A percentile compares a stretch with the other conserved stretches of the same genome.
Evolutionary conservation across 2,888 invertebrate genomes (phyloP).

Genomic region (Antheraea assamensis): DNA sequence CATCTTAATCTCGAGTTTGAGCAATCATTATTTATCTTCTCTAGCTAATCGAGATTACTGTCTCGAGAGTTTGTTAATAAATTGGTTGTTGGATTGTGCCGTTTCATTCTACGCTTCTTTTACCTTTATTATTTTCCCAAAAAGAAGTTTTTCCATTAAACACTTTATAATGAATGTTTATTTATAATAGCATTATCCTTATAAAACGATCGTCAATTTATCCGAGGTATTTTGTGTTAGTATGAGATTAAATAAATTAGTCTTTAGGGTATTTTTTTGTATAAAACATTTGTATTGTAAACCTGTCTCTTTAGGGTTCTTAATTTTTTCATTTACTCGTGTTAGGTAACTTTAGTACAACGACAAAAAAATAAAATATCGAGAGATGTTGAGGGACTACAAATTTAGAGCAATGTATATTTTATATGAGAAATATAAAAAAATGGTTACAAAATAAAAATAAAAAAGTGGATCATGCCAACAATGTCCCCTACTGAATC

Average conservation of each 20-base stretch:
- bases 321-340: no score
- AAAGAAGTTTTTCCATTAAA: not conserved
- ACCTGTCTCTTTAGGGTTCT: no score
- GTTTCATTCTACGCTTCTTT: slow-evolving; percentile 5
- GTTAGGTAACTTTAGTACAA: no score
- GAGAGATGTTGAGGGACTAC: no score
- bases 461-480: no score
- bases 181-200: not conserved
- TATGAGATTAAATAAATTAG: not conserved
- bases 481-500: no score
- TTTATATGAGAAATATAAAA: no score
- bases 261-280: not conserved
- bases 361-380: no score
- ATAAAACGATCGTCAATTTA: not conserved
- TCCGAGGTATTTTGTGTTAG: not conserved
- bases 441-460: no score
- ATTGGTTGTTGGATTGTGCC: slow-evolving; percentile 11
- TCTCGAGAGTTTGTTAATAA: slow-evolving; percentile 14
- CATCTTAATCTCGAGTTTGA: slow-evolving; percentile 10
- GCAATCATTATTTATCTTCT: slow-evolving; percentile 18
- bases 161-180: slow-evolving; percentile 6
- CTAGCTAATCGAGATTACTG: slow-evolving; percentile 18
- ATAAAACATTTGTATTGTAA: not conserved
- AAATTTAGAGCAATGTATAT: no score
- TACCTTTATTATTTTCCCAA: slow-evolving; percentile 1